Evolutionary conservation across 1,140 invertebrate genomes (phyloP).

Genomic region (Tetragnatha versicolor): DNA sequence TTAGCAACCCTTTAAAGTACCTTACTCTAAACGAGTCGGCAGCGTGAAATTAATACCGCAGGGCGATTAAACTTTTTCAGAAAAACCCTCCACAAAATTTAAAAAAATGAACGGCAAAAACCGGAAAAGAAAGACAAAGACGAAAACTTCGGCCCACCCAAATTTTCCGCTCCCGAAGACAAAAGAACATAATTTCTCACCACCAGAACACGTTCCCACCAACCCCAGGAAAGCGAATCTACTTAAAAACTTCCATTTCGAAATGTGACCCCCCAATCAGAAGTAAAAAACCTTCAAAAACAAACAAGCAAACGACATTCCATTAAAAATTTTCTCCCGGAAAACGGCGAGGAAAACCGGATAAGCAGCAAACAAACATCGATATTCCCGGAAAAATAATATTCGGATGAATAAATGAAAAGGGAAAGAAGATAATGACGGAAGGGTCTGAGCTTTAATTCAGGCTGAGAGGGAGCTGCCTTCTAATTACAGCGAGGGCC

Average conservation of each 20-base stretch:
- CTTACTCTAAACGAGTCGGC: slow-evolving; percentile 17
- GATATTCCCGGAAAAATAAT: neutral
- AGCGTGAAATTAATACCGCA: slow-evolving; percentile 33
- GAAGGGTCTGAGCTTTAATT: neutral
- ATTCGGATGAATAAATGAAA: neutral
- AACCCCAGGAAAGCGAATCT: neutral
- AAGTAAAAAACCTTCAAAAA: neutral
- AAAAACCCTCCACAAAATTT: neutral
- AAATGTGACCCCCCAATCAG: neutral
- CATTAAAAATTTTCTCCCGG: slow-evolving; percentile 24
- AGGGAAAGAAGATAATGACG: neutral
- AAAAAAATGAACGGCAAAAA: neutral
- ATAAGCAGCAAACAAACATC: no score
- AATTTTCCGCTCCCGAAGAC: slow-evolving; percentile 51
- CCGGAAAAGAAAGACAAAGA: neutral
- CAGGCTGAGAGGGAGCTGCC: slow-evolving; percentile 26
- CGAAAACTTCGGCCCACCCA: slow-evolving; percentile 22
- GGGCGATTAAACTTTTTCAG: slow-evolving; percentile 34
- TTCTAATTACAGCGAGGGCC: slow-evolving; percentile 51
- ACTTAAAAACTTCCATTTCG: neutral
- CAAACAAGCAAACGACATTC: slow-evolving; percentile 19
- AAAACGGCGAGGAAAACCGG: no score
- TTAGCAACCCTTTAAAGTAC: no score
- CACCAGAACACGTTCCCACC: neutral
- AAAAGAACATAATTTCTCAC: slow-evolving; percentile 31